phyloP scores from a whole-genome alignment of 1,140 invertebrate species.

The Drosophila orosa region DNA sequence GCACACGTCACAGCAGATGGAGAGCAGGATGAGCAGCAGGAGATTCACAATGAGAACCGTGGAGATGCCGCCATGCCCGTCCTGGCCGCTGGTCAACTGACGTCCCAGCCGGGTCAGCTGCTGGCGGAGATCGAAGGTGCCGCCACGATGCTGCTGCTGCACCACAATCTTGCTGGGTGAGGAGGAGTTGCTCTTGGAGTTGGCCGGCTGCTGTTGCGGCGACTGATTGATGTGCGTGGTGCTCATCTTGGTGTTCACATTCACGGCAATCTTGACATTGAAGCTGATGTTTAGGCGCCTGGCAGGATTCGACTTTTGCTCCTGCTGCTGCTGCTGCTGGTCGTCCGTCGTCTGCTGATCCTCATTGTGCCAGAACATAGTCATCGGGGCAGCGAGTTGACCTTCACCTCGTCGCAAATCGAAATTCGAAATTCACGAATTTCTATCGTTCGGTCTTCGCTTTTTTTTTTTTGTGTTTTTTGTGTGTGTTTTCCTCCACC shows the following conservation, averaged over 20 bases:
- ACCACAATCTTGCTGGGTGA: constrained; percentile 8
- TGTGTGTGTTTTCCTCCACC: constrained; percentile 24
- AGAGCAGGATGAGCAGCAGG: constrained; percentile 58
- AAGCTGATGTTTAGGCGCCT: constrained; percentile 67
- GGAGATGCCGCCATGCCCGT: constrained; percentile 53
- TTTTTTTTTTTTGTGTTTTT: constrained; percentile 30
- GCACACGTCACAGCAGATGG: constrained; percentile 69
- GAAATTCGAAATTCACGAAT: constrained; percentile 15
- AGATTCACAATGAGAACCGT: constrained; percentile 58
- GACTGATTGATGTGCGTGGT: constrained; percentile 45
- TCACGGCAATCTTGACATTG: constrained; percentile 74
- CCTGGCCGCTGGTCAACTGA: constrained; percentile 31
- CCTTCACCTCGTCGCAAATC: constrained; percentile 49
- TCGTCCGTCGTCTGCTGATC: constrained; percentile 29
- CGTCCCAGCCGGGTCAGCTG: constrained; percentile 45
- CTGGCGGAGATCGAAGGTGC: constrained; percentile 37
- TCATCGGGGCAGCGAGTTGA: constrained; percentile 40
- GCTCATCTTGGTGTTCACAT: constrained; percentile 70
- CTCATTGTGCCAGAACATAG: constrained; percentile 68
- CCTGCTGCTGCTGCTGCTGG: constrained; percentile 13
- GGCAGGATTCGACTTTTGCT: constrained; percentile 7
- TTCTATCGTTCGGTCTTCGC: constrained; percentile 42
- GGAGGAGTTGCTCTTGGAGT: not conserved
- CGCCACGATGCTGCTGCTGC: constrained; percentile 12
- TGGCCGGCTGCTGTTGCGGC: not conserved